Evolutionary conservation across 2,888 invertebrate genomes (phyloP).

Genomic region (Heliconius erato): DNA sequence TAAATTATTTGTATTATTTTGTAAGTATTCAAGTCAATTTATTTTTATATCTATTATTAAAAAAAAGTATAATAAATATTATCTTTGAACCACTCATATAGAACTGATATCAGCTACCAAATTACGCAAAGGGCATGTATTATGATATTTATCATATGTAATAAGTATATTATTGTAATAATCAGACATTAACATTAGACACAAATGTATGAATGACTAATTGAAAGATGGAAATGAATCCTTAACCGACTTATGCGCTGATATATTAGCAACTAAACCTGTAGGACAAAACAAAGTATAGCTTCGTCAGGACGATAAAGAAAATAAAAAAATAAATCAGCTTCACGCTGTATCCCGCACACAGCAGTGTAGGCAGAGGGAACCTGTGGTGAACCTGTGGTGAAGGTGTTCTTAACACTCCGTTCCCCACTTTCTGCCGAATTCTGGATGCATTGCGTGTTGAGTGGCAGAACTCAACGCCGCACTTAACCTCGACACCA

Average conservation of each 20-base stretch:
- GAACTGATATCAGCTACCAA: conserved; percentile 1
- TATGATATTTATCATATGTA: background rate
- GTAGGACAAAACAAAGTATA: too few relatives aligned
- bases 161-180: background rate
- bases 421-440: too few relatives aligned
- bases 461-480: too few relatives aligned
- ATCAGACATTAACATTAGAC: background rate
- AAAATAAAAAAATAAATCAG: background rate
- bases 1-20: too few relatives aligned
- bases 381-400: too few relatives aligned
- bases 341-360: too few relatives aligned
- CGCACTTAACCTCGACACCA: too few relatives aligned
- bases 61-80: background rate
- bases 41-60: background rate
- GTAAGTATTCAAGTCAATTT: too few relatives aligned
- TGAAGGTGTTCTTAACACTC: too few relatives aligned
- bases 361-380: too few relatives aligned
- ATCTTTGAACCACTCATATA: background rate
- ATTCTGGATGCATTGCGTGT: too few relatives aligned
- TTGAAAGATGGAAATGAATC: background rate
- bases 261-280: background rate
- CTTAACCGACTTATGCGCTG: background rate
- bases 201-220: background rate
- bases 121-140: background rate
- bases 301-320: background rate